Conservation (phyloP, 1,140 invertebrate species). For the Drosophila pachea region DNA sequence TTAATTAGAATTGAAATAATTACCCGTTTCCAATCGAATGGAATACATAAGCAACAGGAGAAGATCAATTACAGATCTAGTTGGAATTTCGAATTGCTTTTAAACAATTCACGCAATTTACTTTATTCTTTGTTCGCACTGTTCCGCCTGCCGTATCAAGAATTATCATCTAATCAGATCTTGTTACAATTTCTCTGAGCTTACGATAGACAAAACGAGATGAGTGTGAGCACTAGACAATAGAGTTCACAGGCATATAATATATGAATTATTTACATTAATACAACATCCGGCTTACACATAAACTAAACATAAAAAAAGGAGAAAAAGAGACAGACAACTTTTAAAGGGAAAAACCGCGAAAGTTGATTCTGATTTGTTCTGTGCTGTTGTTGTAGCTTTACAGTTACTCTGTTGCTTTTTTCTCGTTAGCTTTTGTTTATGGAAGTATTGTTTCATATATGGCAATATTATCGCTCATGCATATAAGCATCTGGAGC, state of each 20-base stretch:
- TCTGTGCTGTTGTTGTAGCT: neutral
- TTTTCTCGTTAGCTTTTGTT: conserved; percentile 18
- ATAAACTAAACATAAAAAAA: conserved; percentile 7
- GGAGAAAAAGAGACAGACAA: neutral
- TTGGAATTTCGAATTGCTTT: neutral
- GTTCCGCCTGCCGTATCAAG: conserved; percentile 17
- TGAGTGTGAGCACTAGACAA: conserved; percentile 1
- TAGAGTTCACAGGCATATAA: conserved; percentile 5
- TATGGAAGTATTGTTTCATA: conserved; percentile 28
- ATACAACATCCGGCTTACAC: conserved; percentile 12
- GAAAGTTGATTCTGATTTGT: neutral
- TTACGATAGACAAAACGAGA: neutral
- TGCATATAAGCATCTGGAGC: conserved; percentile 11
- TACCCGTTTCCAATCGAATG: conserved; percentile 17
- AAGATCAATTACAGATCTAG: conserved; percentile 29
- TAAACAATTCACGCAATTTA: neutral
- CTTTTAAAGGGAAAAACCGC: neutral
- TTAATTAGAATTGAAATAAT: conserved; percentile 13
- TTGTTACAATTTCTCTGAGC: conserved; percentile 24
- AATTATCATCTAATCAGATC: conserved; percentile 32
- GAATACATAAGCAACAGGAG: conserved; percentile 19
- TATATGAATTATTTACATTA: neutral
- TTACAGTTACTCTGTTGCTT: neutral
- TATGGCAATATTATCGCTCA: conserved; percentile 20
- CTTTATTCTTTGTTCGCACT: conserved; percentile 11